A percentile compares a stretch with the other conserved stretches of the same genome.
phyloP scores from a whole-genome alignment of 2,888 invertebrate genomes.

The Corythucha ciliata region DNA sequence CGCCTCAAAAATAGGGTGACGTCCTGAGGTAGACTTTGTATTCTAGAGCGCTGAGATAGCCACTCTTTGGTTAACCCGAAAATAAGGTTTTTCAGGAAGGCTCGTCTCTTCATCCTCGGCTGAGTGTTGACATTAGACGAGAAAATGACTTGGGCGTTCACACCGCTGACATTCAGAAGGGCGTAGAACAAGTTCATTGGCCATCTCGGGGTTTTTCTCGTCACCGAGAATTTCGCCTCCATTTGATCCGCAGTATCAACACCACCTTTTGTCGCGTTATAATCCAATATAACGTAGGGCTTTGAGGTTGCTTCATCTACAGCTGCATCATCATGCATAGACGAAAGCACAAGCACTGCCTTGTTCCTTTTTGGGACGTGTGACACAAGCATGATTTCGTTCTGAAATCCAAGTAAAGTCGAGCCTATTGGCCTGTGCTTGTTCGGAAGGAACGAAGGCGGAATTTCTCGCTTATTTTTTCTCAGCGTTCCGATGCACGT shows the following conservation, averaged over 20 bases:
- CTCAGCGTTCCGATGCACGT: slow-evolving; percentile 29
- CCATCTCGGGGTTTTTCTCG: slow-evolving; percentile 18
- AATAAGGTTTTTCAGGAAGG: no score
- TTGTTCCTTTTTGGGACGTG: slow-evolving; percentile 15
- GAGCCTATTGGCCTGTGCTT: neutral
- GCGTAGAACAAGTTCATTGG: no score
- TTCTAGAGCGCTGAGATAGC: no score
- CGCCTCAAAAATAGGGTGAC: no score
- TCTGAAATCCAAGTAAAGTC: slow-evolving; percentile 20
- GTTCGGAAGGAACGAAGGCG: neutral
- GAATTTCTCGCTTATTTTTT: slow-evolving; percentile 16
- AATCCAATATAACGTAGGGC: slow-evolving; percentile 21
- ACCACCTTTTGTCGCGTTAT: slow-evolving; percentile 23
- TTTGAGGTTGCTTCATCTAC: no score
- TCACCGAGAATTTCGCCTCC: slow-evolving; percentile 13
- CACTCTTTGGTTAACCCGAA: no score
- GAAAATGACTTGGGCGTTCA: no score
- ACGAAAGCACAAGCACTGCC: slow-evolving; percentile 20
- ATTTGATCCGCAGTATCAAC: slow-evolving; percentile 21
- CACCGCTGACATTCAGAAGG: no score
- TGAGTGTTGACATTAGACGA: no score
- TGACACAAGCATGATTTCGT: slow-evolving; percentile 18
- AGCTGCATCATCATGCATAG: no score
- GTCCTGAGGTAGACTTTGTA: no score
- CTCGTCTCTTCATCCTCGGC: no score